Base-by-base conservation (phyloP, 2,888 invertebrate genomes). In the Coleophora deauratella region DNA sequence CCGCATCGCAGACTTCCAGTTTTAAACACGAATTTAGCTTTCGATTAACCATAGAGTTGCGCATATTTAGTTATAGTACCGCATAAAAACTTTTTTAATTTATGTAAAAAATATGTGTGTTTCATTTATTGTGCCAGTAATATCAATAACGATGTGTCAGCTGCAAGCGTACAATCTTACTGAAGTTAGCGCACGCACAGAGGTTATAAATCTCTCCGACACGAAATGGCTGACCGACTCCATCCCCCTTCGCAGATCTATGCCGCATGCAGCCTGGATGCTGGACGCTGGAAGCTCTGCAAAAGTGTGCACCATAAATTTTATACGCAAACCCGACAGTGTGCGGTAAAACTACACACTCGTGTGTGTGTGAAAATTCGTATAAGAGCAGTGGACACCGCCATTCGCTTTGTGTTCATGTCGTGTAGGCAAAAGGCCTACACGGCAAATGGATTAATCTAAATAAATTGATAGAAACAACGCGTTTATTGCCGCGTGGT, bases 281-380 rank as follows among this genome's bases (percentile, higher is more conserved):
- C 71, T 75, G 77, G 72, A 73, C 21, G 64, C 63, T 38, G 35
- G 32, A 51, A 51, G 49, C 51, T 57, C 59, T 81, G 82, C 84
- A 82, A 85, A 84, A 85, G 84, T 85, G 84, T 85, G 82, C 78
- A 71, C 81, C 71, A 80, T 85, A 85, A 81, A 84, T 84, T 85
- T 85, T 82, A 82, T 82, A 79, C 78, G 67, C 72, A 68, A 72
- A 62, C 68, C 70, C 21, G 6, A 6, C 21, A 66, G 74, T 77
- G 80, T 79, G 79, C 73, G 74, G 75, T 77, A 82, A 84, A 84
- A 80, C 79, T 80, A 72, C 61, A 65, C 62, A 10, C 36, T 27
- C 27, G 27, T 27, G 9, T 77, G 80, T 75, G 81, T 73, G 76
- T 68, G 79, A 74, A 78, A 80, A 76, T 81, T 81, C 75, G 78